phyloP scores from a whole-genome alignment of 64 coral and sea anemone species.

The Montipora capricornis region DNA sequence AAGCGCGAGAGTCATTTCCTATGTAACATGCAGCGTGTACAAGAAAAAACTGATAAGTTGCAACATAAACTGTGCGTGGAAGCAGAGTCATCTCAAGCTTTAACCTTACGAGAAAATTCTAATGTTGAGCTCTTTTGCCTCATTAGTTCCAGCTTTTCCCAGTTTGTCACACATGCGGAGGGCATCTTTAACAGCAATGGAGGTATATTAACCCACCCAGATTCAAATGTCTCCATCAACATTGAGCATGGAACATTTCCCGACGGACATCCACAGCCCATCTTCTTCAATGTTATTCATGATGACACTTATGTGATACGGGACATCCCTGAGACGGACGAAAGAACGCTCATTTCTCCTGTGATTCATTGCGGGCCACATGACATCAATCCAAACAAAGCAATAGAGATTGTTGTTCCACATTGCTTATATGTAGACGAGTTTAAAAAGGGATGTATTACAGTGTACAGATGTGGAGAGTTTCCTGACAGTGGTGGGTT shows the following conservation, averaged over 20 bases:
- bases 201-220: not conserved
- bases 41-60: too few relatives aligned
- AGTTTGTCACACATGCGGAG: not conserved
- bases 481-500: not conserved
- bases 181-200: not conserved
- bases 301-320: not conserved
- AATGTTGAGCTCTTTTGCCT: not conserved
- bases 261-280: not conserved
- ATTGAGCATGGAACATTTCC: not conserved
- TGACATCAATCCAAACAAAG: conserved; percentile 1
- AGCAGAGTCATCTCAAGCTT: too few relatives aligned
- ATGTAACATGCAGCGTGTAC: too few relatives aligned
- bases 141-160: not conserved
- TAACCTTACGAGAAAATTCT: not conserved
- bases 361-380: conserved; percentile 12
- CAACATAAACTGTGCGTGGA: too few relatives aligned
- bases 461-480: conserved; percentile 8
- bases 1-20: too few relatives aligned
- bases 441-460: not conserved
- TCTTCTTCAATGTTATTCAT: conserved; percentile 16
- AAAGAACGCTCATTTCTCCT: conserved; percentile 28
- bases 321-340: conserved; percentile 1
- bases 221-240: not conserved
- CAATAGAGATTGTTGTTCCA: conserved; percentile 28
- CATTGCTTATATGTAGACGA: conserved; percentile 36